Evolutionary conservation across 2,888 invertebrate genomes (phyloP), one percentile per base, ranked within the genome.

Genomic region (Nebria brevicollis): DNA sequence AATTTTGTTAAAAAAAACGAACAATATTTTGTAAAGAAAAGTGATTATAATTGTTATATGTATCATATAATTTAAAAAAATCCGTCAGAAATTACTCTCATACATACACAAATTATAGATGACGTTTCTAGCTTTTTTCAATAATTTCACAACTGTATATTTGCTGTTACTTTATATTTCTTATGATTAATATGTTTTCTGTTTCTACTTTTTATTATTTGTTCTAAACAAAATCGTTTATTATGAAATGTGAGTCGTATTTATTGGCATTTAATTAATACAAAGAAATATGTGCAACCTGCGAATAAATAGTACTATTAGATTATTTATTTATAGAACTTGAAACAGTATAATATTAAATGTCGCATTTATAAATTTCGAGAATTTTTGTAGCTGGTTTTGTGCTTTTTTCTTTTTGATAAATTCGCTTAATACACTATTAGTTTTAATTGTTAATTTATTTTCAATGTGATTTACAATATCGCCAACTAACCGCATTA

Each of bases 1-100:
- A 54, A 54, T 73, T 73, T 73, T 73, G 41, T 43, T 73, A 43
- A 73, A 20, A 73, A 20, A 73, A 73, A 43, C 10, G 41, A 73
- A 41, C 13, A 68, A 25, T 34, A 70, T 70, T 70, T 70, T 70
- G 34, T 70, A 70, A 70, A 25, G 15, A 70, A 25, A 34, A 26
- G 43, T 43, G 73, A 43, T 43, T 43, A 43, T 73, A 26, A 43
- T 73, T 73, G 41, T 41, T 43, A 41, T 68, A 25, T 68, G 20
- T 20, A 68, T 68, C 26, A 68, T 25, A 25, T 68, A 20, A 68
- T 70, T 70, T 25, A 25, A n/a, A 13, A 66, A 20, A 15, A 70
- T 70, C 15, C 10, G 26, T 68, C 25, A 26, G 25, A 68, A 68
- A 68, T 68, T 68, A 26, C 68, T 11, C 68, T n/a, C 15, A 68